These are phyloP conservation scores for Turritopsis dohrnii DNA, from an alignment of 30 jellyfish, hydroid and myxozoan genomes.

Conservation along the genomic window DNA sequence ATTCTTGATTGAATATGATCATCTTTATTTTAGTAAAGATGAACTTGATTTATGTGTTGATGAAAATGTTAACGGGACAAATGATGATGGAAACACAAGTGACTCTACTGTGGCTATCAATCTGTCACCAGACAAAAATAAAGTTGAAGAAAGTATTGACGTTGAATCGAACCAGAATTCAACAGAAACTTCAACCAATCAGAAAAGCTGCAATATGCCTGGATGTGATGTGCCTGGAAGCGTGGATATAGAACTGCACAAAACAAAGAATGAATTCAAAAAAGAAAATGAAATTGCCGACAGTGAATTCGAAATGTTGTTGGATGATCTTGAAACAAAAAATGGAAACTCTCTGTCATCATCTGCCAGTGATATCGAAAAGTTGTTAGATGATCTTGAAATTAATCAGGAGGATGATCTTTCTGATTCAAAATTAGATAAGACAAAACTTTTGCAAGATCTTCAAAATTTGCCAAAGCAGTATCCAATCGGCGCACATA, in stretches of 20 bases:
- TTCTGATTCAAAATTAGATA: not conserved
- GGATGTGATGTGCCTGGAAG: not conserved
- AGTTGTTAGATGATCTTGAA: not conserved
- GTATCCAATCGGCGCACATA: not conserved
- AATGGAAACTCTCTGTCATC: not conserved
- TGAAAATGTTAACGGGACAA: not conserved
- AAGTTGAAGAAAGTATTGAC: not conserved
- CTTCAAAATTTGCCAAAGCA: not conserved
- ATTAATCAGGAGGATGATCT: not conserved
- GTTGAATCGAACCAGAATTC: not conserved
- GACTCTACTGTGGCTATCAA: no score
- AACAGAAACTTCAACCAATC: not conserved
- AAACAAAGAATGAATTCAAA: not conserved
- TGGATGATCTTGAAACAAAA: not conserved
- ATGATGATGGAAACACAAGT: no score
- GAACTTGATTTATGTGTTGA: not conserved
- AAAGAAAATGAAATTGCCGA: not conserved
- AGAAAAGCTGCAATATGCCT: not conserved
- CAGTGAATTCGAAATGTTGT: not conserved
- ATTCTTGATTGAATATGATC: not conserved
- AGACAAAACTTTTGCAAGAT: not conserved
- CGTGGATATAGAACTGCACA: not conserved
- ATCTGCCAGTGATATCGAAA: not conserved
- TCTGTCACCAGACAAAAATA: not conserved
- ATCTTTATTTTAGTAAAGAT: not conserved